phyloP scores from a whole-genome alignment of 2,797 vertebrate genomes.

The Acanthornis magna region DNA sequence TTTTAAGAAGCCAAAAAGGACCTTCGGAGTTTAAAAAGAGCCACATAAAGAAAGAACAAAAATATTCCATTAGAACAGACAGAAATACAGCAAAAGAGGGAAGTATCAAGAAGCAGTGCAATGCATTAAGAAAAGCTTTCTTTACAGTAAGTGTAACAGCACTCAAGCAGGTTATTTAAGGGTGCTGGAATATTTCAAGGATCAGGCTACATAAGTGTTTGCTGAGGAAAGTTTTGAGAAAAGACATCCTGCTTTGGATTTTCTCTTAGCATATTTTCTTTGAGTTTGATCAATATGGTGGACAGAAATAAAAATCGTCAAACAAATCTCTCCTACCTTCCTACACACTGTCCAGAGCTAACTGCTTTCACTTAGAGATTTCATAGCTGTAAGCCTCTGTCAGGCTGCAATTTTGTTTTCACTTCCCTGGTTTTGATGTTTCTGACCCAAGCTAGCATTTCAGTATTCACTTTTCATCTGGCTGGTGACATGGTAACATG shows the following conservation, averaged over 20 bases:
- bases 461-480: background rate
- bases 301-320: background rate
- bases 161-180: background rate
- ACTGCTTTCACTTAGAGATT: background rate
- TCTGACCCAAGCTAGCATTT: background rate
- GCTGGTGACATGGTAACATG: background rate
- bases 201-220: background rate
- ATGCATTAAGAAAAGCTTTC: background rate
- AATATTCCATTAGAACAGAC: background rate
- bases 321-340: background rate
- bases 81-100: background rate
- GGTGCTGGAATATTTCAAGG: background rate
- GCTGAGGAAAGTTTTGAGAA: background rate
- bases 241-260: background rate
- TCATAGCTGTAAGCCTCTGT: background rate
- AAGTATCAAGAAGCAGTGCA: background rate
- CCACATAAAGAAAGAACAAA: background rate
- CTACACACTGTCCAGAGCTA: background rate
- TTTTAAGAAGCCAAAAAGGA: background rate
- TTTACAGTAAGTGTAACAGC: background rate
- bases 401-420: background rate
- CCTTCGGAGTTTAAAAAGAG: background rate
- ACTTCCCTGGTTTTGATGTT: background rate
- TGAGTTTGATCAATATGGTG: background rate
- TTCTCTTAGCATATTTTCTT: background rate